Percentiles rank a stretch among this genome's conserved stretches.
phyloP scores from a whole-genome alignment of 30 jellyfish, hydroid and myxozoan genomes.

The Morbakka virulenta region DNA sequence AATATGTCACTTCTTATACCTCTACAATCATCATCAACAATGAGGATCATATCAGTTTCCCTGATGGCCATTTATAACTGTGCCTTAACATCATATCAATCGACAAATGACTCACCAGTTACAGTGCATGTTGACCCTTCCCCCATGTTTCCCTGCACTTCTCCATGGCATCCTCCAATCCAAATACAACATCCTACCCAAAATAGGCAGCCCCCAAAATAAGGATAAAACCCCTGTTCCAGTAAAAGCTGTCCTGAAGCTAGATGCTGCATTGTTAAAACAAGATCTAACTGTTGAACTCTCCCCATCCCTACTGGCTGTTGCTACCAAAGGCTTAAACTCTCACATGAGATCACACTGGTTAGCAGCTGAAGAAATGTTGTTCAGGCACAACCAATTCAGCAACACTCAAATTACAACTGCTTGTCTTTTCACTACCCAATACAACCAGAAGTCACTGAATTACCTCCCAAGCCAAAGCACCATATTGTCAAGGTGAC shows the following conservation, averaged over 20 bases:
- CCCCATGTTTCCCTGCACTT: constrained; percentile 22
- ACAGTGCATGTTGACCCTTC: too few species aligned
- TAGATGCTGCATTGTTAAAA: constrained; percentile 18
- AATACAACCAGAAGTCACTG: too few species aligned
- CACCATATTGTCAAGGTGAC: too few species aligned
- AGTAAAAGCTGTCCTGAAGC: constrained; percentile 38
- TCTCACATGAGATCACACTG: constrained; percentile 29
- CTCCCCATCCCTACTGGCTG: constrained; percentile 5
- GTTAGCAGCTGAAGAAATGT: constrained; percentile 30
- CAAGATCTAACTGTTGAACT: constrained; percentile 24
- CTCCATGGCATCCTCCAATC: neutral
- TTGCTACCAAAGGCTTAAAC: constrained; percentile 21
- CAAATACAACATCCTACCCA: constrained; percentile 6
- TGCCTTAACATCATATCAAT: neutral
- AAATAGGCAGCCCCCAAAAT: constrained; percentile 24
- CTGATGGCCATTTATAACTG: constrained; percentile 6
- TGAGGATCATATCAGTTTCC: constrained; percentile 13
- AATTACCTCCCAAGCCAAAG: too few species aligned
- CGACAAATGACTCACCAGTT: too few species aligned
- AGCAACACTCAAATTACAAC: neutral
- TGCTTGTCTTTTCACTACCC: too few species aligned
- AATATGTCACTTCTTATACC: constrained; percentile 18
- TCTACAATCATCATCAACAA: too few species aligned
- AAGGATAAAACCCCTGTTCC: constrained; percentile 41
- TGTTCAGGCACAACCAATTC: constrained; percentile 40